Percentiles rank a stretch among this genome's conserved stretches.
Evolutionary conservation across 2,797 vertebrate species (phyloP).

Genomic region (Myotis findleyi): DNA sequence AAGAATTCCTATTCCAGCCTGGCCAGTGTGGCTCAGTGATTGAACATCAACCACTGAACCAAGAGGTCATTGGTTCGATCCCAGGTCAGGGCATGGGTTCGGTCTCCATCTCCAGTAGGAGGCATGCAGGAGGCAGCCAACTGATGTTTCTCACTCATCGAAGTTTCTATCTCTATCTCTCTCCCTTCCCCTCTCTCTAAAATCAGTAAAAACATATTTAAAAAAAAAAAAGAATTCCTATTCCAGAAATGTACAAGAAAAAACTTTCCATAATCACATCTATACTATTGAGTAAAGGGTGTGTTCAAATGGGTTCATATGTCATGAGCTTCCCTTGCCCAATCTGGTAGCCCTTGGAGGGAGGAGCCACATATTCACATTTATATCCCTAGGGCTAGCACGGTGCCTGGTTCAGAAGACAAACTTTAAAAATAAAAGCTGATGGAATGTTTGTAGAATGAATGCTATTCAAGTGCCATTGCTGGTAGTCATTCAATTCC

Average conservation of each 20-base stretch:
- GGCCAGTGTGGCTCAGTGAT: no score
- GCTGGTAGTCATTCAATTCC: background rate
- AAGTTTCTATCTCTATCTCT: no score
- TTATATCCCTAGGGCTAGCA: background rate
- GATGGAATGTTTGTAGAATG: conserved; percentile 9
- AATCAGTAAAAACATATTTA: no score
- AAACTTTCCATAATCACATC: background rate
- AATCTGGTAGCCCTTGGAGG: background rate
- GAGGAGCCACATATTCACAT: background rate
- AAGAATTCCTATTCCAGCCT: background rate
- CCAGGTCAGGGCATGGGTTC: no score
- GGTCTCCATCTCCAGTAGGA: no score
- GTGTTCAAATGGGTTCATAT: background rate
- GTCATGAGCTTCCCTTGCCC: background rate
- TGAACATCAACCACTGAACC: no score
- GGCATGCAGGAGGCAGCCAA: no score
- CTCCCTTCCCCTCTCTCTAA: no score
- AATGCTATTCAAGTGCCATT: background rate
- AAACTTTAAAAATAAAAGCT: conserved; percentile 20
- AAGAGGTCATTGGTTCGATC: no score
- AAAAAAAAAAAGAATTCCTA: conserved; percentile 6
- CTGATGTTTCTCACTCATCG: no score
- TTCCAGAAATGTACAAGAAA: background rate
- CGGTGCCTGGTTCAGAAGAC: background rate
- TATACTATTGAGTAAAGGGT: background rate